phyloP scores from a whole-genome alignment of 2,888 invertebrate genomes.

The Leptopilina syphax region DNA sequence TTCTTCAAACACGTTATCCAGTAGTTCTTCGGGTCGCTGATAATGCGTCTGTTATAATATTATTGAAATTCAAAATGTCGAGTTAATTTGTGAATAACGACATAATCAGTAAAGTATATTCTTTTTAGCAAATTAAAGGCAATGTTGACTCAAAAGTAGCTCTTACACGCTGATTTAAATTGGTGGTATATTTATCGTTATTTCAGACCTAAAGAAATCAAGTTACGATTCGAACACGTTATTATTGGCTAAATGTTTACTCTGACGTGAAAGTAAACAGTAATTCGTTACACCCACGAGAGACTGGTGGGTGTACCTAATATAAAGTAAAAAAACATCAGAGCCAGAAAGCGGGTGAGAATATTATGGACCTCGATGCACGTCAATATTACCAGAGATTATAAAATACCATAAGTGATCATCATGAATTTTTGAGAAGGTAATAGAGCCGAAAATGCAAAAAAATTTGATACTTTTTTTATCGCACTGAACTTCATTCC shows the following conservation, averaged over 20 bases:
- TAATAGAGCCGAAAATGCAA: slow-evolving; percentile 27
- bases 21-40: too few species aligned
- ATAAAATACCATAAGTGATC: slow-evolving; percentile 4
- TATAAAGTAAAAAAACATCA: slow-evolving; percentile 20
- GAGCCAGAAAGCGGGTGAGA: slow-evolving; percentile 9
- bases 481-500: not conserved
- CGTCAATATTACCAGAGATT: slow-evolving; percentile 20
- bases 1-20: too few species aligned
- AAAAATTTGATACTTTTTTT: not conserved
- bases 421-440: slow-evolving; percentile 28
- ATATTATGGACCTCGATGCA: slow-evolving; percentile 25
- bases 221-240: slow-evolving; percentile 47
- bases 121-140: too few species aligned
- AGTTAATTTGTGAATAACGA: too few species aligned
- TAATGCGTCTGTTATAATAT: too few species aligned
- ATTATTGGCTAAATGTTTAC: slow-evolving; percentile 65
- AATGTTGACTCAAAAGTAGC: too few species aligned
- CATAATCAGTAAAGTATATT: too few species aligned
- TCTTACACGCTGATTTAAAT: too few species aligned
- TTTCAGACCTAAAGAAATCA: not conserved
- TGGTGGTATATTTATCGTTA: too few species aligned
- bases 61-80: too few species aligned
- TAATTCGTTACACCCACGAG: slow-evolving; percentile 58
- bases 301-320: slow-evolving; percentile 22
- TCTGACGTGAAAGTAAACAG: slow-evolving; percentile 62